Conservation (phyloP, 2,113 vertebrate genomes). For the Phalacrocorax brasilianus region DNA sequence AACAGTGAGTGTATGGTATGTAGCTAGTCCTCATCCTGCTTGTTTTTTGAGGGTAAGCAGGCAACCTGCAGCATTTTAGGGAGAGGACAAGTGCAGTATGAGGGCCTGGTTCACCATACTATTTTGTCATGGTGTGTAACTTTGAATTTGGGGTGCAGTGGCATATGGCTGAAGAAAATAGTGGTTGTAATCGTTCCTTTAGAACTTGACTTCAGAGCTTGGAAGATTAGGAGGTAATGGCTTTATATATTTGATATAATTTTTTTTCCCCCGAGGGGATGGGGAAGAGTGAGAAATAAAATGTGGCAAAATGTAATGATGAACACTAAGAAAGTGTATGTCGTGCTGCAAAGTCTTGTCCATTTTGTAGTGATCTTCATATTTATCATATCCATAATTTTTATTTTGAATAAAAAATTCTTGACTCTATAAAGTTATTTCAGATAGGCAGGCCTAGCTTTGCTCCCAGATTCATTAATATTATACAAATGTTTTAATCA, state of each 20-base stretch:
- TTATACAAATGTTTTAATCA: background rate
- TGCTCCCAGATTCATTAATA: background rate
- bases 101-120: background rate
- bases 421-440: background rate
- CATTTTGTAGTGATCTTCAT: background rate
- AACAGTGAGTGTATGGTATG: background rate
- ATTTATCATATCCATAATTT: background rate
- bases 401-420: background rate
- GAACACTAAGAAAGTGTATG: background rate
- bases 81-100: background rate
- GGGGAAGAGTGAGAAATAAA: background rate
- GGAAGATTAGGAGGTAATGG: background rate
- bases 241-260: background rate
- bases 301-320: background rate
- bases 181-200: background rate
- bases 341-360: background rate
- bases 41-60: background rate
- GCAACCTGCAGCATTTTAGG: constrained; percentile 10
- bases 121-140: background rate
- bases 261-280: background rate
- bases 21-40: background rate
- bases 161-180: background rate
- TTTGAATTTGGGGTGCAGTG: background rate
- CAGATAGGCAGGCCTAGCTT: background rate
- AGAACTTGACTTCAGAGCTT: background rate